phyloP scores from a whole-genome alignment of 2,113 vertebrate species.

The Catharus bicknelli region DNA sequence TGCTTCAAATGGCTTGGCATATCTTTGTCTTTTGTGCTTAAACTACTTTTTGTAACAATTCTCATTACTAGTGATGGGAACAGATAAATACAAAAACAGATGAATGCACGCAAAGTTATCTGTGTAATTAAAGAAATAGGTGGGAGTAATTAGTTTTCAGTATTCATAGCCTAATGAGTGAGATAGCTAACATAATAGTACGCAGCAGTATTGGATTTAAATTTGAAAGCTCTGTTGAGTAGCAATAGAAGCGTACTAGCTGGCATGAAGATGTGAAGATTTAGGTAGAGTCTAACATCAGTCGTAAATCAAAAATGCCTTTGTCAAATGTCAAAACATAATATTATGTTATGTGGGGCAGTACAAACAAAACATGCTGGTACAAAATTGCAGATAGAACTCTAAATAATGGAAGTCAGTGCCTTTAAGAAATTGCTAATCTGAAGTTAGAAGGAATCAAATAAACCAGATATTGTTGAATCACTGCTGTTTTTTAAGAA shows the following conservation, averaged over 20 bases:
- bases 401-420: not conserved
- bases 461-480: slow-evolving; percentile 77
- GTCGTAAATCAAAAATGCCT: not conserved
- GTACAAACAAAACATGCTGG: not conserved
- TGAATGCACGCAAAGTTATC: not conserved
- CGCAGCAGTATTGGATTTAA: not conserved
- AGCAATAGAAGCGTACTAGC: not conserved
- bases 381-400: not conserved
- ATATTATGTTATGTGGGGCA: not conserved
- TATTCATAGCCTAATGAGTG: not conserved
- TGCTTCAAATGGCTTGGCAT: slow-evolving; percentile 47
- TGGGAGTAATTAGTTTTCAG: not conserved
- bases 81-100: slow-evolving; percentile 47
- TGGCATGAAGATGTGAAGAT: not conserved
- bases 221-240: not conserved
- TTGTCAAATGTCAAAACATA: not conserved
- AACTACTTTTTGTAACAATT: slow-evolving; percentile 27
- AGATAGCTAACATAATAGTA: not conserved
- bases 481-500: slow-evolving; percentile 82
- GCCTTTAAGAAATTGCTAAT: slow-evolving; percentile 53
- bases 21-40: slow-evolving; percentile 49
- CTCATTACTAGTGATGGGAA: slow-evolving; percentile 25
- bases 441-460: slow-evolving; percentile 71
- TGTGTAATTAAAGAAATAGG: slow-evolving; percentile 29
- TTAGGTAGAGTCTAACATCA: not conserved